Evolutionary conservation across 2,113 vertebrate species (phyloP).

Genomic region (Planiliza haematocheilus): DNA sequence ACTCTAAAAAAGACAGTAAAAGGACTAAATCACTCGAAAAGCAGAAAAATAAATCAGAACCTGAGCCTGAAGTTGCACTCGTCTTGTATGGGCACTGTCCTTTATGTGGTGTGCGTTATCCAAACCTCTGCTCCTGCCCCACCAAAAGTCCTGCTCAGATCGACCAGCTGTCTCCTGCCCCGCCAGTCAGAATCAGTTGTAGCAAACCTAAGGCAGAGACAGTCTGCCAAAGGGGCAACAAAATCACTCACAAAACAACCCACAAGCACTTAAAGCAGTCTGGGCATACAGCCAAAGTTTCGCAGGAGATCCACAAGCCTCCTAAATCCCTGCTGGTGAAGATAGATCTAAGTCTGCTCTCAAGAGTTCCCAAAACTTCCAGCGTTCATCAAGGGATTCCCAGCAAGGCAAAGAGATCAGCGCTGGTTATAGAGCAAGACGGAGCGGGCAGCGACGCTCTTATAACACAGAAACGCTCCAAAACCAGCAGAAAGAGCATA

Average conservation of each 20-base stretch:
- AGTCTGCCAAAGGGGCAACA: conserved; percentile 58
- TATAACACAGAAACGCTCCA: conserved; percentile 49
- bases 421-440: conserved; percentile 58
- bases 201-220: conserved; percentile 59
- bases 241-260: conserved; percentile 65
- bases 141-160: conserved; percentile 46
- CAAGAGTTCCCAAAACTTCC: conserved; percentile 80
- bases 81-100: conserved; percentile 59
- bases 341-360: conserved; percentile 88
- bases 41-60: conserved; percentile 72
- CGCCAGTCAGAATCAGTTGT: conserved; percentile 57
- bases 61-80: conserved; percentile 42
- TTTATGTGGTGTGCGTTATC: conserved; percentile 42
- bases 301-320: conserved; percentile 34
- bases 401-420: conserved; percentile 69
- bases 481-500: conserved; percentile 81
- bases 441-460: conserved; percentile 44
- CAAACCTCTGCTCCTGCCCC: conserved; percentile 56
- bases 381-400: conserved; percentile 16
- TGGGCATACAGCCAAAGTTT: conserved; percentile 54
- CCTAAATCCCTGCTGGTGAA: conserved; percentile 85
- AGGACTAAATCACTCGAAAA: conserved; percentile 71
- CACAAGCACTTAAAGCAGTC: conserved; percentile 63
- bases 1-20: conserved; percentile 62
- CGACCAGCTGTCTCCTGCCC: conserved; percentile 55